Evolutionary conservation across 2,888 invertebrate species (phyloP).

Genomic region (Doris montereyensis): DNA sequence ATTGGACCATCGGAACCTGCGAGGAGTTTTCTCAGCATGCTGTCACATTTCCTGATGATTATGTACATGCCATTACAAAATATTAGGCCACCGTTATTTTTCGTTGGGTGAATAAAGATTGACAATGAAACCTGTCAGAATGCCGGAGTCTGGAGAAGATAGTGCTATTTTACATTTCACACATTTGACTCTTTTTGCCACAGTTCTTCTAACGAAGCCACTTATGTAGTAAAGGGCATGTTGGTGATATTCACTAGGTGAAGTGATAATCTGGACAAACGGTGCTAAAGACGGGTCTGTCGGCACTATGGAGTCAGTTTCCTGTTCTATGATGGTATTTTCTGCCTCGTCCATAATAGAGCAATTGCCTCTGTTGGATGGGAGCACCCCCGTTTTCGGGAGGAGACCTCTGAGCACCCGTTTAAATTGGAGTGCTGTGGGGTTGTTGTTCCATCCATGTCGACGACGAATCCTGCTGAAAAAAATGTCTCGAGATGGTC

Average conservation of each 20-base stretch:
- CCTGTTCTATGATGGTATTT: neutral
- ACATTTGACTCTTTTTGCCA: neutral
- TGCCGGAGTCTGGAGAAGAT: too few relatives aligned
- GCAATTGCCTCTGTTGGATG: neutral
- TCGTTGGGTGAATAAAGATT: neutral
- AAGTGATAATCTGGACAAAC: neutral
- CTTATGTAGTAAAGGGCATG: neutral
- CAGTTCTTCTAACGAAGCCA: neutral
- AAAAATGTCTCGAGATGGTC: constrained; percentile 7
- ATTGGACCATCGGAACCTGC: neutral
- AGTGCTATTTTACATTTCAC: neutral
- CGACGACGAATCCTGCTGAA: neutral
- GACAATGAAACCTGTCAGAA: neutral
- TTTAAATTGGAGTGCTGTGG: neutral
- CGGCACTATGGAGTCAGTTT: neutral
- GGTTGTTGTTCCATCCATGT: neutral
- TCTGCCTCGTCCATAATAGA: neutral
- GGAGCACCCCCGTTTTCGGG: neutral
- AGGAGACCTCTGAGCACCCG: neutral
- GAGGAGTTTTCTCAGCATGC: neutral
- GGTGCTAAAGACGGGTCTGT: neutral
- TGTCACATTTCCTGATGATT: neutral
- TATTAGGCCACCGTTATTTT: neutral
- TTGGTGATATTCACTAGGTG: neutral
- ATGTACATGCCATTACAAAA: neutral